phyloP scores from a whole-genome alignment of 2,888 invertebrate genomes.

The Plusia festucae region DNA sequence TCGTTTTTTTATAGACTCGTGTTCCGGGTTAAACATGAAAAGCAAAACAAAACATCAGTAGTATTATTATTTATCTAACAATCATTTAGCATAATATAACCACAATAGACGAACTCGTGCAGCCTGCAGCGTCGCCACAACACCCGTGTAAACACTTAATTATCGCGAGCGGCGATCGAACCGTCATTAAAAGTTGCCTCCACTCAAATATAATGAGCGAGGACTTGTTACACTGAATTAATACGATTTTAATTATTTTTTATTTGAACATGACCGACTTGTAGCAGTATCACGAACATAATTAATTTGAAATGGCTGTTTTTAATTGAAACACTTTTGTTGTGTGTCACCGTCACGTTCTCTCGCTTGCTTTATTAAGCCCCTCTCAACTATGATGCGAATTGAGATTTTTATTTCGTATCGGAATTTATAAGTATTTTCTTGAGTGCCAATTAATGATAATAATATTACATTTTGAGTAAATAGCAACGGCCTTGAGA shows the following conservation, averaged over 20 bases:
- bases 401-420: neutral
- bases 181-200: slow-evolving; percentile 45
- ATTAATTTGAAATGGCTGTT: neutral
- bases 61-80: too few relatives aligned
- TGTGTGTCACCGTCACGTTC: slow-evolving; percentile 2
- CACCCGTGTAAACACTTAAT: neutral
- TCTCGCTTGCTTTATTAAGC: neutral
- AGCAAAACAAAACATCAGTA: too few relatives aligned
- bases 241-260: slow-evolving; percentile 32
- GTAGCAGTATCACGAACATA: neutral
- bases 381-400: neutral
- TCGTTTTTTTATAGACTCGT: too few relatives aligned
- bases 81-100: too few relatives aligned
- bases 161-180: slow-evolving; percentile 14
- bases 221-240: slow-evolving; percentile 22
- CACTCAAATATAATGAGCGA: slow-evolving; percentile 43
- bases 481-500: neutral
- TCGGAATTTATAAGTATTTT: neutral
- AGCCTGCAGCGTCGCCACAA: neutral
- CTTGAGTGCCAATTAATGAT: neutral
- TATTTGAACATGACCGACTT: slow-evolving; percentile 11
- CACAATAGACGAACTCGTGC: too few relatives aligned
- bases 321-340: slow-evolving; percentile 10
- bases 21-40: too few relatives aligned
- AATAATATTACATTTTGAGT: neutral